These are phyloP conservation scores for Bellardia bayeri DNA, from an alignment of 2,888 invertebrate species.

Conservation along the genomic window DNA sequence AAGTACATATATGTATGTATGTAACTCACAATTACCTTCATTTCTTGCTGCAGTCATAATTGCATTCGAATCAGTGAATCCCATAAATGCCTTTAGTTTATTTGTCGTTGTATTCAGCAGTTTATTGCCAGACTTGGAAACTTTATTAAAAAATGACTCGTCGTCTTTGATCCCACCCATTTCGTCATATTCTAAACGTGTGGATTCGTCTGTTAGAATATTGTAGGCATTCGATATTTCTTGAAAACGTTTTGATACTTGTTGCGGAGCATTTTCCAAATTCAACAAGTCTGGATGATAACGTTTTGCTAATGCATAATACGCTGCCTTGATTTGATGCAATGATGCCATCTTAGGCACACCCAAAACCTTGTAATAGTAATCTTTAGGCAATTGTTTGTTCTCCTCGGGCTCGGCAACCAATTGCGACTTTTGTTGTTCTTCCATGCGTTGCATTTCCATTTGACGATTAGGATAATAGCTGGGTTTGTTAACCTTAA, in stretches of 20 bases:
- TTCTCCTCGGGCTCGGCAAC: conserved; percentile 70
- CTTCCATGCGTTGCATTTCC: conserved; percentile 76
- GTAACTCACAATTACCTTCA: conserved; percentile 71
- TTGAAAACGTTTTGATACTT: conserved; percentile 85
- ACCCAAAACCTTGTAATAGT: conserved; percentile 82
- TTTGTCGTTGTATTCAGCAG: conserved; percentile 48
- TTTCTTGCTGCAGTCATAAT: conserved; percentile 46
- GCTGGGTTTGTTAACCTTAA: conserved; percentile 75
- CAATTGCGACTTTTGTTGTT: conserved; percentile 71
- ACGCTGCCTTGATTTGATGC: conserved; percentile 81
- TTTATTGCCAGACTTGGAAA: conserved; percentile 61
- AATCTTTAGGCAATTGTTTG: conserved; percentile 78
- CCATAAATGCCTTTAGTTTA: conserved; percentile 43
- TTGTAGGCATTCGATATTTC: conserved; percentile 99
- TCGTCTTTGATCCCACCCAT: conserved; percentile 78
- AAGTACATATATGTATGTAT: too few species aligned
- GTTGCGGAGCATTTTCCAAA: conserved; percentile 70
- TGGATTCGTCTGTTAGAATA: conserved; percentile 92
- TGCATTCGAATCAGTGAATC: conserved; percentile 56
- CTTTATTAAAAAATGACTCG: conserved; percentile 76
- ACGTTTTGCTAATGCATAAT: conserved; percentile 82
- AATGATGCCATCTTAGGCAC: conserved; percentile 77
- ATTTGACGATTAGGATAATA: conserved; percentile 80
- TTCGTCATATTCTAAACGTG: conserved; percentile 87
- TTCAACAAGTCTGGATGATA: conserved; percentile 81